Percentiles rank a stretch among this genome's conserved stretches.
phyloP scores from a whole-genome alignment of 2,113 vertebrate genomes.

The Nesogale talazaci region DNA sequence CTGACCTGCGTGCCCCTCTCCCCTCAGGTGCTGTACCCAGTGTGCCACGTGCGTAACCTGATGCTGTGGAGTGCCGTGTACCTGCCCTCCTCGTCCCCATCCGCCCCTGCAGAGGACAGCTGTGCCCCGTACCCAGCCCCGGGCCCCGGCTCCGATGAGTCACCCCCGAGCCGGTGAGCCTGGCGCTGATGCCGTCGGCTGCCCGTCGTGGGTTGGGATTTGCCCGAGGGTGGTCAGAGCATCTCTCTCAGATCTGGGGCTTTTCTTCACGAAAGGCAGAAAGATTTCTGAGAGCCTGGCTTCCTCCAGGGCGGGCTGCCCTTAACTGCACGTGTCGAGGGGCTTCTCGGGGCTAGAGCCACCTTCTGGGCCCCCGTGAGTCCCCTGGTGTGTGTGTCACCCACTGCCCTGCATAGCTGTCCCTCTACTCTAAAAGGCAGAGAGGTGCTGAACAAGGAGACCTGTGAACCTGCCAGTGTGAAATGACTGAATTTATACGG shows the following conservation, averaged over 20 bases:
- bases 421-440: conserved; percentile 11
- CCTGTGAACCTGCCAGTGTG: conserved; percentile 7
- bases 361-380: neutral
- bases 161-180: conserved; percentile 95
- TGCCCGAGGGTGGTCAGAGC: no score
- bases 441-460: neutral
- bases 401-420: neutral
- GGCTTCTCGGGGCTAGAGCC: neutral
- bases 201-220: neutral
- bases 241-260: neutral
- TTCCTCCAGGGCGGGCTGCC: neutral
- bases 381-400: neutral
- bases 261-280: neutral
- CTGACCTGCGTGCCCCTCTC: neutral
- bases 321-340: neutral
- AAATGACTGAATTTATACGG: conserved; percentile 40
- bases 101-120: conserved; percentile 94
- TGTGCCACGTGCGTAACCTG: conserved; percentile 97
- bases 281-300: neutral
- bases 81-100: conserved; percentile 96
- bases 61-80: conserved; percentile 99
- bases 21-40: conserved; percentile 95
- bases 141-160: conserved; percentile 92
- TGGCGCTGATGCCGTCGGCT: neutral
- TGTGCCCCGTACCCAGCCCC: conserved; percentile 95